Evolutionary conservation across 1,140 invertebrate genomes (phyloP), one percentile per base, ranked within the genome.

Genomic region (Lucilia sericata): DNA sequence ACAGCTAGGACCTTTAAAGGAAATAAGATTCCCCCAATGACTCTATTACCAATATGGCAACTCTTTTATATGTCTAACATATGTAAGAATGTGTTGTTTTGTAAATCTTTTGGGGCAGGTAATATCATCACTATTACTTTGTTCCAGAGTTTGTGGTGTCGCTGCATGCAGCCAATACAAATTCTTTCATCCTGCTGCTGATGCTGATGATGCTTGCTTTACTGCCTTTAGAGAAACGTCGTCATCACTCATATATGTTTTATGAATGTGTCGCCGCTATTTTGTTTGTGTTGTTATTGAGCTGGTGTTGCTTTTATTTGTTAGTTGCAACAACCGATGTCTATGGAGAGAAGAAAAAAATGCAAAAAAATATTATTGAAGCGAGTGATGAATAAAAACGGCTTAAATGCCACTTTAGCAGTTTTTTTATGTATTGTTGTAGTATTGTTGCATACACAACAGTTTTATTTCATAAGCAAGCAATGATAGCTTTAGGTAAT

Each of bases 301-400:
- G 25, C 25, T 30, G 25, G 3, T 30, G 25, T 75, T 80, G 76
- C 13, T 80, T n/a, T 7, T 51, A n/a, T 80, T 30, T 49, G 25
- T 49, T 80, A 30, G 0, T n/a, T 78, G 12, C 34, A 78, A n/a
- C 42, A 80, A 21, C 2, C 25, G 25, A 3, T 30, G 19, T 55
- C 13, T 55, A 14, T 14, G 2, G 42, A 80, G n/a, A 47, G 36
- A 80, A n/a, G n/a, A n/a, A n/a, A 25, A 70, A 70, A 80, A 49
- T 30, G 25, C 25, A 30, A 70, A 70, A 21, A 17, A 60, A n/a
- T 14, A 42, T 8, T 42, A n/a, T 60, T 7, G 55, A 60, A 60
- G n/a, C 55, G 21, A 49, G 76, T 80, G 76, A 51, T 80, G 76
- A 80, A 80, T 80, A 80, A 80, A 80, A 80, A 80, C 42, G 21